phyloP scores from a whole-genome alignment of 2,113 vertebrate species.

The Antigone vipio region DNA sequence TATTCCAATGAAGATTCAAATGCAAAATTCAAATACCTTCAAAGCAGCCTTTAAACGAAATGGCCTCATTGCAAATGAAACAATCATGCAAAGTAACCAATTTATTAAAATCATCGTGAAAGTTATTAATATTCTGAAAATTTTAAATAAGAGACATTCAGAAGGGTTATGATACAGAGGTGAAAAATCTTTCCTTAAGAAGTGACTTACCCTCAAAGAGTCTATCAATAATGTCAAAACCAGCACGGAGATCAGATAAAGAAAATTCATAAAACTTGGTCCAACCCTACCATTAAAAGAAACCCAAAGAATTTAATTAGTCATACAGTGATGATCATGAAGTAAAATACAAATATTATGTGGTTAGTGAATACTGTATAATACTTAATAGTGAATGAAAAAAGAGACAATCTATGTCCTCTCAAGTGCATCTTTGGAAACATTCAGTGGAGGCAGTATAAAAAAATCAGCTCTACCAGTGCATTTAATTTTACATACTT shows the following conservation, averaged over 20 bases:
- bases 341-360: neutral
- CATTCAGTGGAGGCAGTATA: neutral
- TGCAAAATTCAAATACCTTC: neutral
- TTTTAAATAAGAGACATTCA: neutral
- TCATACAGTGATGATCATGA: neutral
- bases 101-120: neutral
- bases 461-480: neutral
- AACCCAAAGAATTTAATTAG: neutral
- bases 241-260: constrained; percentile 92
- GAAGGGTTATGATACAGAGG: neutral
- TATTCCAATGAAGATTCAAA: neutral
- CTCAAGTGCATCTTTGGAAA: neutral
- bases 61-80: neutral
- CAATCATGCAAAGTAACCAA: neutral
- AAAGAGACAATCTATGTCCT: neutral
- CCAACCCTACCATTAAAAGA: constrained; percentile 85
- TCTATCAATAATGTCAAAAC: constrained; percentile 90
- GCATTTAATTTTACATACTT: neutral
- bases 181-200: neutral
- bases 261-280: constrained; percentile 99
- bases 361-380: neutral
- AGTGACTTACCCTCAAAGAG: constrained; percentile 88
- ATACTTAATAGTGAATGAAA: neutral
- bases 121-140: neutral
- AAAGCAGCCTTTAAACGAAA: neutral